These are phyloP conservation scores for Clangula hyemalis DNA, from an alignment of 2,797 vertebrate genomes.

Conservation along the genomic window DNA sequence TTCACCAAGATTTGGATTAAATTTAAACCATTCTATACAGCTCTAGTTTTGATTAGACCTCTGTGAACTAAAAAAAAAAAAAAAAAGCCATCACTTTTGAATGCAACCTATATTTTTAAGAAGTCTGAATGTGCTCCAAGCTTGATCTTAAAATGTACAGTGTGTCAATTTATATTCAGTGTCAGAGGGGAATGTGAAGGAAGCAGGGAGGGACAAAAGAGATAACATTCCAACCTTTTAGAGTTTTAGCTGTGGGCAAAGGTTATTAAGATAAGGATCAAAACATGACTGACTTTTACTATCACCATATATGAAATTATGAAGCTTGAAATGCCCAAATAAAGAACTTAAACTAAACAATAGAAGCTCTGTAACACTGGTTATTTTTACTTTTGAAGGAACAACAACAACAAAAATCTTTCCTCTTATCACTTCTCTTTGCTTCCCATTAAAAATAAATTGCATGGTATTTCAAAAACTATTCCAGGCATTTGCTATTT, in stretches of 20 bases:
- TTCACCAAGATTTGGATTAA: conserved; percentile 76
- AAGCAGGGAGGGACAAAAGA: neutral
- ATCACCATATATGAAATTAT: conserved; percentile 37
- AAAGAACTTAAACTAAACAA: neutral
- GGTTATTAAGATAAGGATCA: conserved; percentile 41
- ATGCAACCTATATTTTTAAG: conserved; percentile 65
- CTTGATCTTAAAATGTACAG: conserved; percentile 43
- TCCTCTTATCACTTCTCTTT: neutral
- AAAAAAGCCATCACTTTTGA: conserved; percentile 50
- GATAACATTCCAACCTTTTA: neutral
- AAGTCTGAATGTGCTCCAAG: conserved; percentile 49
- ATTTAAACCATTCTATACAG: conserved; percentile 72
- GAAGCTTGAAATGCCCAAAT: neutral
- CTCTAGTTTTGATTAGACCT: conserved; percentile 72
- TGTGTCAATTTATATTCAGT: conserved; percentile 36
- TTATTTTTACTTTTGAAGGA: conserved; percentile 10
- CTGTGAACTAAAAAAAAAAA: conserved; percentile 47
- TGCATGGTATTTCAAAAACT: neutral
- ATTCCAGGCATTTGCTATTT: neutral
- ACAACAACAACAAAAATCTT: neutral
- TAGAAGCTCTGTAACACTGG: neutral
- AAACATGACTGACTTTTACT: neutral
- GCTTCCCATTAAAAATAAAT: neutral
- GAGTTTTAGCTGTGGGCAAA: conserved; percentile 14
- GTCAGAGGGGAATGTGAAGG: neutral